phyloP scores from a whole-genome alignment of 2,888 invertebrate species.

The Drosophila mayaguana region DNA sequence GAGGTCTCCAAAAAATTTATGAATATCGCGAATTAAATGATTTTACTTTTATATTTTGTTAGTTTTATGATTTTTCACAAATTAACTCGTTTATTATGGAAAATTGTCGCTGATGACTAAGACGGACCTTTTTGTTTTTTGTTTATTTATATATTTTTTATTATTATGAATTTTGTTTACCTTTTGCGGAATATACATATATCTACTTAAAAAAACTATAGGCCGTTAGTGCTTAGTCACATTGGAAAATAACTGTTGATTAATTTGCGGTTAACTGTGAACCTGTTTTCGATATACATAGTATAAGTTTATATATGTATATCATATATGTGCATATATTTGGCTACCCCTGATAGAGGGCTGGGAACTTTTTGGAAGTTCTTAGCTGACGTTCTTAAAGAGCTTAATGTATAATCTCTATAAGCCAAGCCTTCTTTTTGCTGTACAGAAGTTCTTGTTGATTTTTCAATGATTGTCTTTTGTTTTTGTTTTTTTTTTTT shows the following conservation, averaged over 20 bases:
- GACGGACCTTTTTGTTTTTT: constrained; percentile 1
- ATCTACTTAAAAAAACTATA: not conserved
- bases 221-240: constrained; percentile 27
- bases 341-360: not conserved
- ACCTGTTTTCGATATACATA: constrained; percentile 44
- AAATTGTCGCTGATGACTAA: constrained; percentile 10
- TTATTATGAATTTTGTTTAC: not conserved
- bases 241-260: constrained; percentile 26
- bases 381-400: constrained; percentile 29
- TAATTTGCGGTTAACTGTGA: constrained; percentile 47
- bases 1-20: constrained; percentile 37
- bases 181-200: not conserved
- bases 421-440: constrained; percentile 12
- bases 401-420: constrained; percentile 10
- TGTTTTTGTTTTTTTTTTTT: no score
- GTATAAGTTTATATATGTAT: not conserved
- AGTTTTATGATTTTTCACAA: constrained; percentile 24
- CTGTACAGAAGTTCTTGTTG: constrained; percentile 7
- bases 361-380: constrained; percentile 16
- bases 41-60: constrained; percentile 8
- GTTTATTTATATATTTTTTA: not conserved
- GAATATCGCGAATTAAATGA: constrained; percentile 43
- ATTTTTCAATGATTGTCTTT: constrained; percentile 10
- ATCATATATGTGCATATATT: not conserved
- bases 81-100: constrained; percentile 4